Base-by-base conservation (phyloP, 2,113 vertebrate genomes). In the Diphyllodes magnificus region DNA sequence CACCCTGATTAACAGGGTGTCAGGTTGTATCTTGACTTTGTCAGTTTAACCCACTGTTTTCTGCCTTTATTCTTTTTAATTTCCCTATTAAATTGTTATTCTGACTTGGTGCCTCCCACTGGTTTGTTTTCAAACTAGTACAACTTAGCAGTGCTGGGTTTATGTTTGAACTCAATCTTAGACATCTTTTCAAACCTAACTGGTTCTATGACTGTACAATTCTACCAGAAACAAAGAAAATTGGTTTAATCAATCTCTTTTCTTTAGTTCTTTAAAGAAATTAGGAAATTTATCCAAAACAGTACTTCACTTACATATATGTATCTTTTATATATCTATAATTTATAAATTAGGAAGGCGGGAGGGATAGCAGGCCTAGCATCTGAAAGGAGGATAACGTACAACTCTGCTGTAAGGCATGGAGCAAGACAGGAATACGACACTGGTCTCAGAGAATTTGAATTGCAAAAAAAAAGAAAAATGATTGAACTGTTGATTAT, bases 391-490 rank as follows among this genome's bases (percentile, higher is more conserved):
- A 82, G 3, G 17, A 10, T 37, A 50, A 22, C 0, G 1, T 69
- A 51, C 19, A 27, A 14, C 31, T 71, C 44, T 65, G 44, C n/a
- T 0, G 0, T 40, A 33, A 40, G 17, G 37, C 35, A 64, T 10
- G 56, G 59, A 64, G 49, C 20, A 57, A 64, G 28, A 31, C 2
- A 2, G 40, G 13, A 37, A 49, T 66, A 76, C 12, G n/a, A 90
- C 44, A 54, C 10, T 15, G n/a, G 13, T 63, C 19, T 66, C 27
- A 76, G 21, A 60, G 5, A 76, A 68, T 64, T 49, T 85, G 6
- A 85, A 56, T n/a, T 23, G 2, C 37, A 2, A 30, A 53, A 12
- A 49, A 50, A 51, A 13, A 4, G 3, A 65, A 60, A 88, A 71
- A 35, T 20, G 0, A 24, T n/a, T n/a, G 17, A 90, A 44, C 27